Conservation (phyloP, 2,113 vertebrate species). For the Etheostoma spectabile region DNA sequence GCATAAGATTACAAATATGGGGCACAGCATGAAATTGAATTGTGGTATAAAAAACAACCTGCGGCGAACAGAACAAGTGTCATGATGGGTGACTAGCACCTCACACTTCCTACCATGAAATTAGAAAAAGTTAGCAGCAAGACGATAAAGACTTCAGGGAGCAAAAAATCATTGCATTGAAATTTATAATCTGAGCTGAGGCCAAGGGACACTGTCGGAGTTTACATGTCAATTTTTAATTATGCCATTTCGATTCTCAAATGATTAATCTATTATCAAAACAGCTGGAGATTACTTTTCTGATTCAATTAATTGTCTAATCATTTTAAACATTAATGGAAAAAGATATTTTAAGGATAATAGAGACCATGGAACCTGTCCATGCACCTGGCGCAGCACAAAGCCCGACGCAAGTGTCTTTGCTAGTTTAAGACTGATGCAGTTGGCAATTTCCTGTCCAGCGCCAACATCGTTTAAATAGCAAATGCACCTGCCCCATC, state of each 20-base stretch:
- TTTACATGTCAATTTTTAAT: neutral
- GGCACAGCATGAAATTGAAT: slow-evolving; percentile 41
- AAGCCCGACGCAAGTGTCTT: too few species aligned
- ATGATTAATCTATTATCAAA: neutral
- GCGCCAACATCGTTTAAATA: too few species aligned
- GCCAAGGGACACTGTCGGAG: neutral
- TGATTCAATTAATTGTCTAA: neutral
- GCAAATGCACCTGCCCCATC: too few species aligned
- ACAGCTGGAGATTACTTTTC: neutral
- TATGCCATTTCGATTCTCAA: neutral
- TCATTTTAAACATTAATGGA: neutral
- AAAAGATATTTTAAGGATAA: neutral
- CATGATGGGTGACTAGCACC: slow-evolving; percentile 1
- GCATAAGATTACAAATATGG: slow-evolving; percentile 8
- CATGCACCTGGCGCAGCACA: too few species aligned
- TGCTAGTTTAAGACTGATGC: too few species aligned
- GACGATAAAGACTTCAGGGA: neutral
- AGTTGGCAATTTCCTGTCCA: too few species aligned
- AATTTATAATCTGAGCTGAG: neutral
- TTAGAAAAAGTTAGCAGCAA: slow-evolving; percentile 8
- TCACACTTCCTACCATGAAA: slow-evolving; percentile 6
- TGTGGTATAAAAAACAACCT: slow-evolving; percentile 18
- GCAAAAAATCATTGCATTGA: neutral
- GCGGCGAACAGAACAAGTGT: slow-evolving; percentile 15
- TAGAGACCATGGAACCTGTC: neutral